Base-by-base conservation (phyloP, 2,888 invertebrate species). In the Erebia epiphron region DNA sequence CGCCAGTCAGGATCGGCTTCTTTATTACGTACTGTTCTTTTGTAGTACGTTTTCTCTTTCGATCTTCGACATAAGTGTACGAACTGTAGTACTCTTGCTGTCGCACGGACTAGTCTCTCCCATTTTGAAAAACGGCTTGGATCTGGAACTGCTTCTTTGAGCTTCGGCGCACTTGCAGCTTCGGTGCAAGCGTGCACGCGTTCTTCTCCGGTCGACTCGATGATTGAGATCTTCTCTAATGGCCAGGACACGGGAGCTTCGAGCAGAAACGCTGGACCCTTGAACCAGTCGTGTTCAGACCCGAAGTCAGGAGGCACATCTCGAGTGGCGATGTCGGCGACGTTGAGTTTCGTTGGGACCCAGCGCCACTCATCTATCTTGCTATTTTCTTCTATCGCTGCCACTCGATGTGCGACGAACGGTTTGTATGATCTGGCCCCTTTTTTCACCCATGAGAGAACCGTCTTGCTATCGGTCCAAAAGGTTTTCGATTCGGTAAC, bases 81-180 rank as follows among this genome's bases (percentile, higher is more conserved):
- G 18, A 56, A 56, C 56, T 56, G 56, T 56, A 56, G 18, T 2
- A 56, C 56, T 18, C 56, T 14, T 16, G 56, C 56, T 14, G 56
- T 56, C 2, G 56, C 56, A 10, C 18, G 18, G 10, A 16, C 16
- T 56, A 56, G 10, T 56, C 56, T 16, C 5, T 56, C 18, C 56
- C 56, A 56, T 18, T 10, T 56, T 16, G 56, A 56, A 18, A 56
- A 56, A 8, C 56, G 56, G 2, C 9, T 9, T 8, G 18, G 16
- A 18, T 56, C 56, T 9, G 56, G 56, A 13, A 56, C 2, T 14
- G 56, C n/a, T 14, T n/a, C 1, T 16, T 4, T 21, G 16, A 56
- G n/a, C 49, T 14, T 49, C 4, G 11, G 11, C 18, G 16, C 16
- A 9, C 18, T 10, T 10, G 16, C 14, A 16, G 16, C 5, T 18